These are phyloP conservation scores for Spatulosminthurus flaviceps DNA, from an alignment of 2,888 invertebrate species.

Conservation along the genomic window DNA sequence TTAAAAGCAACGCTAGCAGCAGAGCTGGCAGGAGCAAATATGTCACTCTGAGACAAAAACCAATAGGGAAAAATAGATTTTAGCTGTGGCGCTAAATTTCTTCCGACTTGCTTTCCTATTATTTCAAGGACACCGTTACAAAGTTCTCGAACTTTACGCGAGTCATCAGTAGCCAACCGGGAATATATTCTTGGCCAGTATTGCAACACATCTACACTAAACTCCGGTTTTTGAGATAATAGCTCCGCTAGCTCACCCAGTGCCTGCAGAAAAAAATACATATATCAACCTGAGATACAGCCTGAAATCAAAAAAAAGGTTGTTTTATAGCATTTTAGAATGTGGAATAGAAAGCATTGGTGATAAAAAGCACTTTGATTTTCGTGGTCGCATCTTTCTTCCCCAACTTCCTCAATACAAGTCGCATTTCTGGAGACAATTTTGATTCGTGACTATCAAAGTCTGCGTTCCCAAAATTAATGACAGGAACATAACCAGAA, in stretches of 20 bases:
- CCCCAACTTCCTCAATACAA: conserved; percentile 58
- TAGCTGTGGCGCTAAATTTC: conserved; percentile 81
- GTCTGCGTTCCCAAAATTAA: conserved; percentile 11
- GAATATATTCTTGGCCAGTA: conserved; percentile 49
- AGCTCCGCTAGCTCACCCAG: conserved; percentile 52
- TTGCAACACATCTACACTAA: conserved; percentile 41
- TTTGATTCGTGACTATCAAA: conserved; percentile 38
- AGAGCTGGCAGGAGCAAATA: conserved; percentile 83
- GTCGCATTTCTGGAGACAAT: conserved; percentile 55
- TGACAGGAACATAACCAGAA: conserved; percentile 35
- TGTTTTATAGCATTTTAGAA: too few relatives aligned
- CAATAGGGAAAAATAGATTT: conserved; percentile 81
- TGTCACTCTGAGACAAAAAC: conserved; percentile 86
- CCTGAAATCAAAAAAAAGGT: too few relatives aligned
- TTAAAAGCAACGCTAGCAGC: conserved; percentile 75
- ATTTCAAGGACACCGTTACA: conserved; percentile 50
- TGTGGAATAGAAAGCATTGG: too few relatives aligned
- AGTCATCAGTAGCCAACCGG: conserved; percentile 55
- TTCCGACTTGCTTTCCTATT: conserved; percentile 70
- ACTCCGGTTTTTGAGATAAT: conserved; percentile 29
- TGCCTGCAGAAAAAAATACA: conserved; percentile 48
- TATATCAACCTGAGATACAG: not conserved
- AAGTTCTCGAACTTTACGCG: conserved; percentile 55
- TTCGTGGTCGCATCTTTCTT: conserved; percentile 62
- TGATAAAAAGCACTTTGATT: conserved; percentile 61